Conservation (phyloP, 1,140 invertebrate species). For the Hycleus phaleratus region DNA sequence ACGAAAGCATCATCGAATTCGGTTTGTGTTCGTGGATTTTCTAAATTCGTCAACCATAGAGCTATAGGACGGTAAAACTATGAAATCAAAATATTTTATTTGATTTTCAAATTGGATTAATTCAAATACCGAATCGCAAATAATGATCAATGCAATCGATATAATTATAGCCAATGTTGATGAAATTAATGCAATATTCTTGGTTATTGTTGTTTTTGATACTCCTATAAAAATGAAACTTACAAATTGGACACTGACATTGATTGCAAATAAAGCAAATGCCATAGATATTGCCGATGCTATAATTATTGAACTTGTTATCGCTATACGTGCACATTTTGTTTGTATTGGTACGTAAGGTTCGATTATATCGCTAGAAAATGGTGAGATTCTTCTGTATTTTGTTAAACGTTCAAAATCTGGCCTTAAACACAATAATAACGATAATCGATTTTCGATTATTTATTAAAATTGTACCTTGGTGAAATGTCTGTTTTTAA, state of each 20-base stretch:
- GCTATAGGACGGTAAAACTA: constrained; percentile 81
- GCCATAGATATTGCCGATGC: constrained; percentile 4
- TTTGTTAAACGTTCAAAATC: constrained; percentile 59
- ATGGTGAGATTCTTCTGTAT: constrained; percentile 53
- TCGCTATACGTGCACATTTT: background rate
- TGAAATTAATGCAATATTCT: background rate
- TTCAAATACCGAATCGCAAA: background rate
- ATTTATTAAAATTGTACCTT: constrained; percentile 47
- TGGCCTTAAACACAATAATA: constrained; percentile 35
- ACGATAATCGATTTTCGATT: constrained; percentile 38
- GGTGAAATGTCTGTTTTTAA: constrained; percentile 6
- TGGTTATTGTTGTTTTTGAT: background rate
- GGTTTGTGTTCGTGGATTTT: constrained; percentile 88
- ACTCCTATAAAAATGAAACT: background rate
- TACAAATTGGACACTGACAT: constrained; percentile 1
- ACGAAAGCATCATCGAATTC: constrained; percentile 95
- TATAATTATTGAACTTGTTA: background rate
- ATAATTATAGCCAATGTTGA: background rate
- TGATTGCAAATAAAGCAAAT: constrained; percentile 2
- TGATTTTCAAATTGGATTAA: constrained; percentile 61
- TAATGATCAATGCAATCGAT: constrained; percentile 5
- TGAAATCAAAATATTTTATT: constrained; percentile 9
- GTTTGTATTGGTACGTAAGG: constrained; percentile 12
- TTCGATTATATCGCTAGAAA: constrained; percentile 44
- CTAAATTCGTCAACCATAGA: constrained; percentile 84